Base-by-base conservation (phyloP, 2,888 invertebrate species). In the Atrina japonica region DNA sequence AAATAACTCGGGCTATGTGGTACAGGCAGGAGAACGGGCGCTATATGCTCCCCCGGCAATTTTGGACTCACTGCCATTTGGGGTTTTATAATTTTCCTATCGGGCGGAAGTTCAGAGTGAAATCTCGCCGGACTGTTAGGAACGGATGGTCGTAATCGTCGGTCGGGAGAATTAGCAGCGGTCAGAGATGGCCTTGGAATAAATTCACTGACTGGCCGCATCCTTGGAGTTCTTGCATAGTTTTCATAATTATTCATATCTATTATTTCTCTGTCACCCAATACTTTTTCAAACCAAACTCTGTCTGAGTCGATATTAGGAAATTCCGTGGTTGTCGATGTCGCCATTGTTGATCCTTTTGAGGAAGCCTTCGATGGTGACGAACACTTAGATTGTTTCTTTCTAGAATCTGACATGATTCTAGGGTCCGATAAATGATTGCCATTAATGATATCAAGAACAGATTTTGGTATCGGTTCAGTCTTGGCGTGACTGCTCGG, bases 211-310 rank as follows among this genome's bases (percentile, higher is more conserved):
- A 25, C 29, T 9, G 61, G 61, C 14, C 43, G 18, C 6, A 18
- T 49, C 30, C 61, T 47, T 11, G 75, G 47, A 1, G 66, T 70
- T 27, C 81, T 61, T 1, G 79, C 79, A 61, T 78, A 81, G 55
- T 71, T 81, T 27, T 78, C 78, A 64, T 81, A 81, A n/a, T 64
- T 73, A 25, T 63, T 70, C 21, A 61, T 59, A 35, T 80, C 77
- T 18, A 81, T 70, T 0, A 81, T 50, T 41, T 81, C 78, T 16
- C 76, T 77, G 50, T 81, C 81, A 6, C 80, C 81, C 7, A 80
- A 73, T 6, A 80, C 73, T 52, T 77, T 77, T 50, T 81, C 69
- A 65, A 80, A 80, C 81, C 81, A 81, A 23, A 69, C 35, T 53
- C 21, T 55, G 23, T 66, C 61, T 16, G 30, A 47, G 16, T 49